Conservation (phyloP, 2,797 vertebrate species). For the Sternotherus odoratus region DNA sequence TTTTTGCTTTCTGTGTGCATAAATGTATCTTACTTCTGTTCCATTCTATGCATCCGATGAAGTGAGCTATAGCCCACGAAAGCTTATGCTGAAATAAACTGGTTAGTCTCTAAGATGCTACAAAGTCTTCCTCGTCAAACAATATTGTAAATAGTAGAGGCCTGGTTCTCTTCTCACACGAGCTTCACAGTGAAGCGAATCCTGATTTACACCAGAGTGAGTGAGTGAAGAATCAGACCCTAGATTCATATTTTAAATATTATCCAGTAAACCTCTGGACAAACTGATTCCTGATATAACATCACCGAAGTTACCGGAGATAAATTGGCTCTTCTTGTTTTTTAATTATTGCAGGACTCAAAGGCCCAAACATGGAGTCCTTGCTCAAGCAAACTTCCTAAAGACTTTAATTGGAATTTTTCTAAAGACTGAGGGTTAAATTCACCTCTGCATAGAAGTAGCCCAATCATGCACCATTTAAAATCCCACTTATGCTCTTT, state of each 20-base stretch:
- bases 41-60: too few species aligned
- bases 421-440: neutral
- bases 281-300: neutral
- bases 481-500: neutral
- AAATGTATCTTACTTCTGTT: too few species aligned
- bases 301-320: constrained; percentile 22
- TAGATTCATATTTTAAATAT: constrained; percentile 32
- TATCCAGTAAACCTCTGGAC: neutral
- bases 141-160: neutral
- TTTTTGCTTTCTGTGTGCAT: too few species aligned
- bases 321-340: constrained; percentile 22
- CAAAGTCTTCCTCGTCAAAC: too few species aligned
- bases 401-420: neutral
- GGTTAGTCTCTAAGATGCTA: too few species aligned
- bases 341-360: constrained; percentile 37
- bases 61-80: too few species aligned
- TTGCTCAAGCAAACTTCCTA: constrained; percentile 24
- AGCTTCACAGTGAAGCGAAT: neutral
- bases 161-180: neutral
- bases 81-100: too few species aligned
- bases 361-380: neutral
- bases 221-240: neutral
- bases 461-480: neutral
- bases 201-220: neutral
- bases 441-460: neutral